These are phyloP conservation scores for Thyatira batis DNA, from an alignment of 2,888 invertebrate genomes.

Conservation along the genomic window DNA sequence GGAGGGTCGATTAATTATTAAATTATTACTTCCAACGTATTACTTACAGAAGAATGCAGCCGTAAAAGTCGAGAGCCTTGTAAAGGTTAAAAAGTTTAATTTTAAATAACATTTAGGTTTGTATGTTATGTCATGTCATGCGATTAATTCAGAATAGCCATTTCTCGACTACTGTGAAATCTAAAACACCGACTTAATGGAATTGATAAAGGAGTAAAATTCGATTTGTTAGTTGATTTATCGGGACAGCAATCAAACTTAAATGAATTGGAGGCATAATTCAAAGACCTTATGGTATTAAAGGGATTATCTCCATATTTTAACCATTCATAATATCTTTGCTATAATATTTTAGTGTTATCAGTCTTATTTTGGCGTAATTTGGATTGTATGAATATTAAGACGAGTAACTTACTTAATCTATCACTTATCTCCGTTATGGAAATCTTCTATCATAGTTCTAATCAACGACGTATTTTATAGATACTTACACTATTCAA, in stretches of 20 bases:
- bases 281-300: neutral
- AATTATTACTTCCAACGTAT: conserved; percentile 1
- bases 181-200: neutral
- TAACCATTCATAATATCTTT: neutral
- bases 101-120: neutral
- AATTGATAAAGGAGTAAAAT: neutral
- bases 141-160: neutral
- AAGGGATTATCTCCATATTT: neutral
- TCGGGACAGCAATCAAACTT: neutral
- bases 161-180: neutral
- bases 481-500: no score
- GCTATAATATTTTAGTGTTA: neutral
- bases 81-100: neutral
- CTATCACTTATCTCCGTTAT: neutral
- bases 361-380: neutral
- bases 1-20: conserved; percentile 2
- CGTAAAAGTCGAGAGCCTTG: neutral
- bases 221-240: neutral
- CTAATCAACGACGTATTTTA: no score
- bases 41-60: neutral
- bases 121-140: neutral
- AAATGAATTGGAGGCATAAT: neutral
- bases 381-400: neutral
- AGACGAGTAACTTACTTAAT: neutral
- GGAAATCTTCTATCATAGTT: neutral